These are phyloP conservation scores for Hymenochirus boettgeri DNA, from an alignment of 2,113 vertebrate species.

Conservation along the genomic window DNA sequence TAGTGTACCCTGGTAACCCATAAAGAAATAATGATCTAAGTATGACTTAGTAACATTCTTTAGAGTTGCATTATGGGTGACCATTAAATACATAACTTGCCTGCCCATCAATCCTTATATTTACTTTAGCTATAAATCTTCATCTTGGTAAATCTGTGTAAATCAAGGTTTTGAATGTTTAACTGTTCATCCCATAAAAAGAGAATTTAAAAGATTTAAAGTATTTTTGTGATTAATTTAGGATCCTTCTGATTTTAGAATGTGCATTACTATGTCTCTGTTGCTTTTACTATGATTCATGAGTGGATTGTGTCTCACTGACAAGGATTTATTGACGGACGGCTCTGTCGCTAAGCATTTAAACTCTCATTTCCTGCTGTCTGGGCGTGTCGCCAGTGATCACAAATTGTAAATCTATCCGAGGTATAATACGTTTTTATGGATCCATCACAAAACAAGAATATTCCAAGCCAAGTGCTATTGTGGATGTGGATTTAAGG, in stretches of 20 bases:
- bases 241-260: slow-evolving; percentile 5
- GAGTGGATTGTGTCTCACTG: slow-evolving; percentile 10
- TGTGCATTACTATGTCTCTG: background rate
- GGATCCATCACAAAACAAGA: slow-evolving; percentile 20
- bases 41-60: too few relatives aligned
- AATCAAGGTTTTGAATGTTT: too few relatives aligned
- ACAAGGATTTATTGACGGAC: slow-evolving; percentile 29
- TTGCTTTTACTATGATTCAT: slow-evolving; percentile 10
- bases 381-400: slow-evolving; percentile 35
- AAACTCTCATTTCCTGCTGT: slow-evolving; percentile 34
- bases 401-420: slow-evolving; percentile 32
- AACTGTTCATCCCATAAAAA: too few relatives aligned
- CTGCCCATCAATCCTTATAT: too few relatives aligned
- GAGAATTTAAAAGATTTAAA: too few relatives aligned
- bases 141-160: too few relatives aligned
- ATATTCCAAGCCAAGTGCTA: slow-evolving; percentile 9
- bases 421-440: slow-evolving; percentile 36
- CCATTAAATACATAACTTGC: too few relatives aligned
- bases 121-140: too few relatives aligned
- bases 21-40: too few relatives aligned
- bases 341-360: slow-evolving; percentile 28
- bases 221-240: slow-evolving; percentile 1
- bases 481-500: background rate
- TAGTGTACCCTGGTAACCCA: too few relatives aligned
- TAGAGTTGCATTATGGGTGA: too few relatives aligned